phyloP scores from a whole-genome alignment of 2,888 invertebrate genomes.

The Hydrotaea diabolus region DNA sequence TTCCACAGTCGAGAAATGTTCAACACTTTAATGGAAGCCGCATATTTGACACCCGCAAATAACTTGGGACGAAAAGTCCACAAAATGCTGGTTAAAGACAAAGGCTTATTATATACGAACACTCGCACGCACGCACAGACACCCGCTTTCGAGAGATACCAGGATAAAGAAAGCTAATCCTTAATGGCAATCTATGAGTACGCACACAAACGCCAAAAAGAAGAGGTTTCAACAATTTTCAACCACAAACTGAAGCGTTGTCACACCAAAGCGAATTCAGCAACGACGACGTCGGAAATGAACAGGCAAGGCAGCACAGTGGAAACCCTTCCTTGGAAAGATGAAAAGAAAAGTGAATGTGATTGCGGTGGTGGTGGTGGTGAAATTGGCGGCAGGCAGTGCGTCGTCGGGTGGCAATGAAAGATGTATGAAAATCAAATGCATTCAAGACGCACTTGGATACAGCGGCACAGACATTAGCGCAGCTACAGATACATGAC shows the following conservation, averaged over 20 bases:
- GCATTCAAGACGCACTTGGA: constrained; percentile 53
- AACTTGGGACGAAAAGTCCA: background rate
- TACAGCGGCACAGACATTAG: background rate
- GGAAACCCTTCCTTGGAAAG: no score
- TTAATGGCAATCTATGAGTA: background rate
- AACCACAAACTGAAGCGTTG: background rate
- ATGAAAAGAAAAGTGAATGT: background rate
- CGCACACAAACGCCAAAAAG: background rate
- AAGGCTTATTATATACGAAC: background rate
- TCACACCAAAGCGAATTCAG: background rate
- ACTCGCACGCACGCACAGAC: background rate
- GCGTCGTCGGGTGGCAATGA: background rate
- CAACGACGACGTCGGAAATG: background rate
- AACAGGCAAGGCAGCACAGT: no score
- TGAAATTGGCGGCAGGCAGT: no score
- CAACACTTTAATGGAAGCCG: background rate
- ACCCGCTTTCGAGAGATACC: background rate
- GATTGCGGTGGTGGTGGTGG: background rate
- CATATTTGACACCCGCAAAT: constrained; percentile 5
- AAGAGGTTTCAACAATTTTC: background rate
- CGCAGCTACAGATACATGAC: constrained; percentile 58
- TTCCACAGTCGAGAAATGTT: constrained; percentile 11
- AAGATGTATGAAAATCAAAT: constrained; percentile 60
- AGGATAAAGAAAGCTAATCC: constrained; percentile 5
- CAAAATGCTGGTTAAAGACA: background rate